Percentiles rank a stretch among this genome's conserved stretches.
These are phyloP conservation scores for Tricholaema leucomelas DNA, from an alignment of 2,113 vertebrate species.

Conservation along the genomic window DNA sequence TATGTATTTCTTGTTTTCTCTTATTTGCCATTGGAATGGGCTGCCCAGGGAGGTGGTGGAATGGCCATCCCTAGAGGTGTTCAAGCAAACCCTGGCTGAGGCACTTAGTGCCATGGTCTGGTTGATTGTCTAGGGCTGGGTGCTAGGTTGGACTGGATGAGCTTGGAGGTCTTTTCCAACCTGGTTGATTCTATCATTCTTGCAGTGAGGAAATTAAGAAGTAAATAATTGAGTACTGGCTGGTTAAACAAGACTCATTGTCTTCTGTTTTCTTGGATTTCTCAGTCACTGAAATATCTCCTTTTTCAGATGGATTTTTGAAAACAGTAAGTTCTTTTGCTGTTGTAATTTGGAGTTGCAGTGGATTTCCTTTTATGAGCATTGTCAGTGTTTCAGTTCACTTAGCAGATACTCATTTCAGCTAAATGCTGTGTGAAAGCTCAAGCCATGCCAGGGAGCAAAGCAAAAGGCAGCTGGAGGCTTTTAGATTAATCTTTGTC, in stretches of 20 bases:
- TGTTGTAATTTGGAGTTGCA: not conserved
- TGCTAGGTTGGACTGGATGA: no score
- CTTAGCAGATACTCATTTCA: not conserved
- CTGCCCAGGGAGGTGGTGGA: no score
- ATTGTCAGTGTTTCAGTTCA: not conserved
- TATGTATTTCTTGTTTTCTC: no score
- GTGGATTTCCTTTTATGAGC: not conserved
- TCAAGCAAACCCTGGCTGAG: no score
- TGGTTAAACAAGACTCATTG: not conserved
- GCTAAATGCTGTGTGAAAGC: not conserved
- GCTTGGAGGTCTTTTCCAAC: no score
- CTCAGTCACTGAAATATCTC: not conserved
- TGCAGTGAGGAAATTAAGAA: not conserved
- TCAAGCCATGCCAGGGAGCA: not conserved
- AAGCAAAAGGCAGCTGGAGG: not conserved
- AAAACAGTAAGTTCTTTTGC: not conserved
- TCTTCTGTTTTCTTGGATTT: not conserved
- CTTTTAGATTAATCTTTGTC: not conserved
- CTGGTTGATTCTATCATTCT: no score
- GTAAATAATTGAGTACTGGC: not conserved
- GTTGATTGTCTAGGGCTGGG: no score
- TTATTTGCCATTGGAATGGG: no score
- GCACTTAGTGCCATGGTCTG: no score
- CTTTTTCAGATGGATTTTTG: not conserved
- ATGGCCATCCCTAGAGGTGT: no score